These are phyloP conservation scores for Agrilus cyanescens DNA, from an alignment of 2,888 invertebrate species.

Conservation along the genomic window DNA sequence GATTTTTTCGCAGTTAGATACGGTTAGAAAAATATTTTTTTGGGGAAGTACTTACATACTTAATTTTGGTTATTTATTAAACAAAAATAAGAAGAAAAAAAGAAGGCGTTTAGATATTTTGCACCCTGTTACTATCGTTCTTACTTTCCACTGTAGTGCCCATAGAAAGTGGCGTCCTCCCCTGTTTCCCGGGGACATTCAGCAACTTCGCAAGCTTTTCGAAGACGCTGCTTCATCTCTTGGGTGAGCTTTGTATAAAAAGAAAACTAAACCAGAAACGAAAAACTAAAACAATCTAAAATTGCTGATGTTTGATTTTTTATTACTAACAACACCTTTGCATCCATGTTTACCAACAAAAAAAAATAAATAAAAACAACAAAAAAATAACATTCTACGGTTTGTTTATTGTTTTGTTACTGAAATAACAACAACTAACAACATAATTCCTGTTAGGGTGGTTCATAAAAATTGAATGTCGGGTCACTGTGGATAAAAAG, in stretches of 20 bases:
- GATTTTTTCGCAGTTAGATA: no score
- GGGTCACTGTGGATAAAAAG: no score
- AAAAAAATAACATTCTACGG: no score
- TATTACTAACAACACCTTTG: constrained; percentile 1
- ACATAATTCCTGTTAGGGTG: no score
- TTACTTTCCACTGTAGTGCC: constrained; percentile 40
- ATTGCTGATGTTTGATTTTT: neutral
- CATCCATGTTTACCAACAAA: neutral
- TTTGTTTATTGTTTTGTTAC: no score
- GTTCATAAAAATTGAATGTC: no score
- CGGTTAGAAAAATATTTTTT: no score
- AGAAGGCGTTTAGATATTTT: constrained; percentile 4
- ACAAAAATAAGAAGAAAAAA: no score
- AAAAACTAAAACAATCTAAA: neutral
- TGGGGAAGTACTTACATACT: no score
- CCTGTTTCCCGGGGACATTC: constrained; percentile 66
- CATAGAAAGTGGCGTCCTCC: constrained; percentile 79
- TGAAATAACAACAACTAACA: no score
- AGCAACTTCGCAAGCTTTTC: constrained; percentile 64
- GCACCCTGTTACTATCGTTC: constrained; percentile 10
- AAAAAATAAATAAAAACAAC: no score
- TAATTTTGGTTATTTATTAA: no score
- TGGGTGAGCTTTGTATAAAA: constrained; percentile 25
- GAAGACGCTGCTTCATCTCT: constrained; percentile 53
- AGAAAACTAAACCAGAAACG: neutral